Conservation (phyloP, 2,888 invertebrate genomes). For the Napeogenes inachia region DNA sequence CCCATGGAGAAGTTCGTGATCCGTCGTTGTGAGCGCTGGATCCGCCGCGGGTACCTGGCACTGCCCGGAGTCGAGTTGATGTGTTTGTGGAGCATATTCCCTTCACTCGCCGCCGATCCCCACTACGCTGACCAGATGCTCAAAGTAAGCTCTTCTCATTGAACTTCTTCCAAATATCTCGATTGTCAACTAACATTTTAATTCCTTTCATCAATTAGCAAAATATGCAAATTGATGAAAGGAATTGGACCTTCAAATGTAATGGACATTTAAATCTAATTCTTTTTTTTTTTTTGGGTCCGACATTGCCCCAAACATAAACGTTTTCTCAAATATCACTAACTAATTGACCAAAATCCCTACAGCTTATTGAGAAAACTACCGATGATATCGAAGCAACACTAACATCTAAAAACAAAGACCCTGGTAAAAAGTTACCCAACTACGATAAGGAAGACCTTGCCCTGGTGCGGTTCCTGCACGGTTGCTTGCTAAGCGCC, state of each 20-base stretch:
- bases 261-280: too few relatives aligned
- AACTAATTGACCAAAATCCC: not conserved
- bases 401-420: constrained; percentile 5
- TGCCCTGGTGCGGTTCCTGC: constrained; percentile 85
- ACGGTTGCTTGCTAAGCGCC: constrained; percentile 89
- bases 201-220: too few relatives aligned
- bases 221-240: too few relatives aligned
- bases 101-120: constrained; percentile 84
- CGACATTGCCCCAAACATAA: not conserved
- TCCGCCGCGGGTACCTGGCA: constrained; percentile 83
- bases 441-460: constrained; percentile 82
- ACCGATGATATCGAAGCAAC: constrained; percentile 34
- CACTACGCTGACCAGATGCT: constrained; percentile 79
- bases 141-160: constrained; percentile 55
- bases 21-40: constrained; percentile 89
- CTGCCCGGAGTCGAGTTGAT: constrained; percentile 92
- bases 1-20: constrained; percentile 98
- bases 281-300: too few relatives aligned
- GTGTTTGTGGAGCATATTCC: constrained; percentile 95
- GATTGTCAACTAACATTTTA: not conserved
- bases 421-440: constrained; percentile 40
- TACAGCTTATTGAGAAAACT: constrained; percentile 49
- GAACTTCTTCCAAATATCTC: not conserved
- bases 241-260: too few relatives aligned
- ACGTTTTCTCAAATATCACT: not conserved